These are phyloP conservation scores for Parnassius glacialis DNA, from an alignment of 2,888 invertebrate species.

Conservation along the genomic window DNA sequence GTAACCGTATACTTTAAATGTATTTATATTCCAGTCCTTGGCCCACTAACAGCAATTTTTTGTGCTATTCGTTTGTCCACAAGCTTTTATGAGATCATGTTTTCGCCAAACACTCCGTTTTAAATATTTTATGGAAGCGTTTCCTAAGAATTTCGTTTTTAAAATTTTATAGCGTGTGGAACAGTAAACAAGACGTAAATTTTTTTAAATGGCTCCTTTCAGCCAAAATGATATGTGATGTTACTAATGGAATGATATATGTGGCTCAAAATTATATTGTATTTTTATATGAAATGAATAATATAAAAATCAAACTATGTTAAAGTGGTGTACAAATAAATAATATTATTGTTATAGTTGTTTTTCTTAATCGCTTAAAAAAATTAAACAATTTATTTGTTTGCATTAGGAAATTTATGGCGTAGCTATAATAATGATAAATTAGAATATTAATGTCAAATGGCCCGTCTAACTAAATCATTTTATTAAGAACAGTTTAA, in stretches of 20 bases:
- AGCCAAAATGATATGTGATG: constrained; percentile 9
- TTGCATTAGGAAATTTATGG: constrained; percentile 1
- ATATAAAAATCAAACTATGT: too few species aligned
- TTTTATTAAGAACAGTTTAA: constrained; percentile 10
- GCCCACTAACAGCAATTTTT: constrained; percentile 17
- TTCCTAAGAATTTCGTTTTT: constrained; percentile 10
- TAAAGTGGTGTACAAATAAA: too few species aligned
- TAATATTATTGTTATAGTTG: too few species aligned
- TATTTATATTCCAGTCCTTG: constrained; percentile 12
- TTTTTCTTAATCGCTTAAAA: background rate
- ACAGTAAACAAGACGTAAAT: constrained; percentile 12
- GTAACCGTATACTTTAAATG: background rate
- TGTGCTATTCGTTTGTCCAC: constrained; percentile 11
- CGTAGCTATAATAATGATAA: constrained; percentile 1
- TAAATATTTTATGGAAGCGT: constrained; percentile 13
- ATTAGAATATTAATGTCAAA: constrained; percentile 16
- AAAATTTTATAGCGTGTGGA: constrained; percentile 11
- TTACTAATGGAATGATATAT: constrained; percentile 4
- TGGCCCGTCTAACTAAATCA: background rate
- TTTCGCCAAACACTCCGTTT: constrained; percentile 12
- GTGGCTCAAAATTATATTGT: too few species aligned
- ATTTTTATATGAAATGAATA: too few species aligned
- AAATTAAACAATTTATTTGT: background rate
- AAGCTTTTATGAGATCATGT: constrained; percentile 14
- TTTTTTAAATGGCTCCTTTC: constrained; percentile 3